Base-by-base conservation (phyloP, 2,113 vertebrate species). In the Macquaria australasica region DNA sequence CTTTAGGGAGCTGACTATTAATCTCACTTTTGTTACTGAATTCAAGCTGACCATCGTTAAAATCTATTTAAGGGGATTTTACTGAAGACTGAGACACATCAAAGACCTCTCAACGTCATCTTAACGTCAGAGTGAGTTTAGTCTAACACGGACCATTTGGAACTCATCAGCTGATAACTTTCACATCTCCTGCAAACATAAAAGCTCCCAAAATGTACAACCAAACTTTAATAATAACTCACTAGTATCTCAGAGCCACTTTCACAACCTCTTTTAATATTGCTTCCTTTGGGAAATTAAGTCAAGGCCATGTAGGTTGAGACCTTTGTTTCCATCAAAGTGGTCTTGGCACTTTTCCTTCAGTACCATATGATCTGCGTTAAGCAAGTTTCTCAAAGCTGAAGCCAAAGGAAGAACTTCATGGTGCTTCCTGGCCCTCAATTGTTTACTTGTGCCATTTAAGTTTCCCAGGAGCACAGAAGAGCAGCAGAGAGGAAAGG, bases 371-470 rank as follows among this genome's bases (percentile, higher is more conserved):
- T 56, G 53, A 79, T 77, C 75, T 84, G 82, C 25, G 60, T 82
- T 66, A 55, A 89, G 75, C 43, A 72, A 34, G 77, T 73, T 51
- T 78, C 67, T 85, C 41, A 68, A 50, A 63, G 56, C 23, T 34
- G 15, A 48, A 85, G 51, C 82, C 34, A 88, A 69, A 92, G 85
- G 83, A 91, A 91, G 81, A 72, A 31, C 79, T 73, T 88, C 67
- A 45, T 16, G 51, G 79, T 82, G 78, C 85, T 91, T 93, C 90
- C 89, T 82, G 87, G 58, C 37, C 43, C 9, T 51, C 64, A 66
- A 68, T 84, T 90, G 83, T 91, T 92, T 88, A 76, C 55, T 68
- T 58, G 25, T 43, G 62, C 45, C 5, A 21, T 77, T 73, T 68
- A 51, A 68, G 71, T 79, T 86, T 83, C 88, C 70, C 83, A 79